Percentiles rank a stretch among this genome's conserved stretches.
Conservation (phyloP, 2,797 vertebrate species). For the Halcyon smyrnensis region DNA sequence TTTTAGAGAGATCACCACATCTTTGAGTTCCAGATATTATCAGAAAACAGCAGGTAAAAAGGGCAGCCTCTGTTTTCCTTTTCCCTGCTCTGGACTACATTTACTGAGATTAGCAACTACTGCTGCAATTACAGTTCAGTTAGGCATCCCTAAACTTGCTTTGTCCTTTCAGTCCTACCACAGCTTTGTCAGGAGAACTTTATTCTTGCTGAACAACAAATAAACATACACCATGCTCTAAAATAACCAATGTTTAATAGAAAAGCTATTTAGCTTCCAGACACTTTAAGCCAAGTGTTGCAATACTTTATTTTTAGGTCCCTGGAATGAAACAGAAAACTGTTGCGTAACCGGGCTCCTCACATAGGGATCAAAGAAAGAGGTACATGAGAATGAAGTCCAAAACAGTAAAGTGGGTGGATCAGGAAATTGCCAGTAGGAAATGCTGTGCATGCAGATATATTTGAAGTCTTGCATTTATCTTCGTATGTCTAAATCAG, state of each 20-base stretch:
- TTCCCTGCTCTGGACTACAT: background rate
- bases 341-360: constrained; percentile 16
- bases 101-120: background rate
- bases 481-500: background rate
- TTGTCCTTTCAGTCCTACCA: background rate
- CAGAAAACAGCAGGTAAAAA: background rate
- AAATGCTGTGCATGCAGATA: background rate
- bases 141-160: background rate
- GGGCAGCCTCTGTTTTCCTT: background rate
- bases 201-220: background rate
- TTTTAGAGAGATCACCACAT: background rate
- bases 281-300: constrained; percentile 44
- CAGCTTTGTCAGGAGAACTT: background rate
- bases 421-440: background rate
- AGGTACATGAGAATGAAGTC: constrained; percentile 8
- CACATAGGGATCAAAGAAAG: constrained; percentile 12
- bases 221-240: background rate
- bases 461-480: background rate
- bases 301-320: constrained; percentile 69
- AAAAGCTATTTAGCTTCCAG: background rate
- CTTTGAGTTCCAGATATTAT: background rate
- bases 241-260: background rate
- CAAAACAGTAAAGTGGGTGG: background rate
- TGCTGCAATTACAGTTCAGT: background rate
- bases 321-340: constrained; percentile 39